These are phyloP conservation scores for Egretta garzetta DNA, from an alignment of 2,113 vertebrate species.

Conservation along the genomic window DNA sequence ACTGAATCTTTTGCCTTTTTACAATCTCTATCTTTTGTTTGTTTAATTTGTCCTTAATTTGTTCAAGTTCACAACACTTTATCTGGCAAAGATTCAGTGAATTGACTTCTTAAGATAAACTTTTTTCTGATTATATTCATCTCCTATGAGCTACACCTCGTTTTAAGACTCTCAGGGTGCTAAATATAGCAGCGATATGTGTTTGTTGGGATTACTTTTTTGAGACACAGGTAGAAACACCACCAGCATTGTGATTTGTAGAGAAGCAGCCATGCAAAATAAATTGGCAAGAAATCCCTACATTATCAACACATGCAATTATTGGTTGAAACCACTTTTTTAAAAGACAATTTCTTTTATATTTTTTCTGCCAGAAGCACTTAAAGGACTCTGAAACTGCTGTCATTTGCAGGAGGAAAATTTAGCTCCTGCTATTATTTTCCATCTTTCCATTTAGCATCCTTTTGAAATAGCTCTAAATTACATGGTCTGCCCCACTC, in stretches of 20 bases:
- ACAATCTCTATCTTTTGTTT: conserved; percentile 16
- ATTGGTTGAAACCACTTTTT: conserved; percentile 20
- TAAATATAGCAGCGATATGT: neutral
- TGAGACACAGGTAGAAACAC: neutral
- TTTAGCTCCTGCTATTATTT: conserved; percentile 66
- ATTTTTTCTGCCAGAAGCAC: conserved; percentile 52
- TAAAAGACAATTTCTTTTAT: neutral
- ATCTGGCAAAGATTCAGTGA: neutral
- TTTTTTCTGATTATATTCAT: neutral
- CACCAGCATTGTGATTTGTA: neutral
- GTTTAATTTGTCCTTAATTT: conserved; percentile 53
- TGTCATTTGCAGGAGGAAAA: conserved; percentile 58
- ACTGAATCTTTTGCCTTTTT: conserved; percentile 52
- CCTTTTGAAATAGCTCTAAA: conserved; percentile 54
- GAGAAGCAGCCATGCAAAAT: neutral
- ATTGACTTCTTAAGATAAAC: neutral
- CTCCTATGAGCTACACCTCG: neutral
- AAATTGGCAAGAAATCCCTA: conserved; percentile 47
- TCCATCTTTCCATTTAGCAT: conserved; percentile 55
- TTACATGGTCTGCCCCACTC: conserved; percentile 36
- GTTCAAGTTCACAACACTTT: conserved; percentile 8
- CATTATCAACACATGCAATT: conserved; percentile 39
- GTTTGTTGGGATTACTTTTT: conserved; percentile 3
- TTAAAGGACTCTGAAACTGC: conserved; percentile 54
- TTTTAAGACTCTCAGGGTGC: neutral